These are phyloP conservation scores for Ciconia nigra DNA, from an alignment of 2,797 vertebrate species.

Conservation along the genomic window DNA sequence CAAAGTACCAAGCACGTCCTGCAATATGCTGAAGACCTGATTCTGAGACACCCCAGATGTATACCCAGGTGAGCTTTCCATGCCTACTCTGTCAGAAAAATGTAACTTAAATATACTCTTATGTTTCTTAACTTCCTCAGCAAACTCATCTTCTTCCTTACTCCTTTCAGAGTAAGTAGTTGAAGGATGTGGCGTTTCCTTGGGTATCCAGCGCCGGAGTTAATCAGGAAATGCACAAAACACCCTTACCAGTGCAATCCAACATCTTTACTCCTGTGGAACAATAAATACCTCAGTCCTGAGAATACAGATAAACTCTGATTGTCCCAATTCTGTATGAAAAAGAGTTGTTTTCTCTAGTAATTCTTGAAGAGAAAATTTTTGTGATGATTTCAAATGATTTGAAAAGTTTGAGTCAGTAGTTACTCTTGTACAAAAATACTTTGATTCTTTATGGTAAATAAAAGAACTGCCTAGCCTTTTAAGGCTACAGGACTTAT, in stretches of 20 bases:
- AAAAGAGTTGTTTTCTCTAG: not conserved
- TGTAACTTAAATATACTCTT: not conserved
- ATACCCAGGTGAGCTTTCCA: not conserved
- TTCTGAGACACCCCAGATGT: not conserved
- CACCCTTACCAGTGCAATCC: not conserved
- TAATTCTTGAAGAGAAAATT: not conserved
- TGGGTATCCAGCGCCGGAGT: not conserved
- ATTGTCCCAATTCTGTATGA: slow-evolving; percentile 26
- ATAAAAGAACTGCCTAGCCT: slow-evolving; percentile 31
- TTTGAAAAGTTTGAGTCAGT: not conserved
- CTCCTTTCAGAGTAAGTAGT: not conserved
- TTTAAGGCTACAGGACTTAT: not conserved
- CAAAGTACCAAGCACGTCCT: not conserved
- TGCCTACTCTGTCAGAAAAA: not conserved
- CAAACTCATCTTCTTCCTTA: not conserved
- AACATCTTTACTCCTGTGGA: slow-evolving; percentile 30
- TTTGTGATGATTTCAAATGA: slow-evolving; percentile 10
- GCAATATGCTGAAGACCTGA: not conserved
- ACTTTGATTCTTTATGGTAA: slow-evolving; percentile 45
- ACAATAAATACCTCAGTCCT: slow-evolving; percentile 38
- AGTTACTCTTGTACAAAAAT: not conserved
- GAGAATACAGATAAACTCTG: not conserved
- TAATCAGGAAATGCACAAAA: not conserved
- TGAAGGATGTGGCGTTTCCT: not conserved
- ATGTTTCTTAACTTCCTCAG: not conserved